Evolutionary conservation across 2,888 invertebrate genomes (phyloP), one percentile per base, ranked within the genome.

Genomic region (Cenopis cana): DNA sequence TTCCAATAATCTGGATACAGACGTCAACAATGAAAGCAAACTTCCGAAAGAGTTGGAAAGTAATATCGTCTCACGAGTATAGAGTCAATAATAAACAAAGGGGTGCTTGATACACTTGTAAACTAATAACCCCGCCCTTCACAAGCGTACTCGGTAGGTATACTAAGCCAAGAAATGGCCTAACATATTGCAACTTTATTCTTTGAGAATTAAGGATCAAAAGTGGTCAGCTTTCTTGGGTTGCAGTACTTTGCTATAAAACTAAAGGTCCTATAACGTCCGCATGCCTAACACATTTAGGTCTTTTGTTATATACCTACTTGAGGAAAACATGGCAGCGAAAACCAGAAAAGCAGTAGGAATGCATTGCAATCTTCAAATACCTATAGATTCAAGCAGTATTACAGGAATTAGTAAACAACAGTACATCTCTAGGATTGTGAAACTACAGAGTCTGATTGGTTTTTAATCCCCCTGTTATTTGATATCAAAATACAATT

Each of bases 11-110:
- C 88, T 87, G 85, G 84, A 84, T 84, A 85, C 89, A 91, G 91
- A 90, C 90, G 91, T 92, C 91, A 92, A 93, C 89, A 91, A 88
- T 85, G 89, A 86, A 86, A 82, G 89, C 85, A 91, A 92, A 93
- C 92, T 91, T 92, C 89, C 91, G 91, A 91, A 93, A 93, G 93
- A 93, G 93, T 93, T 93, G 87, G 86, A 88, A 93, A 93, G 92
- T 86, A 88, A 87, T 88, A 87, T 85, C 85, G 80, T 81, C 82
- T 83, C 79, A 76, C 79, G 82, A 82, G 81, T 79, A 78, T 83
- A 77, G 87, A 91, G 92, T 91, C 90, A 93, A 93, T 90, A 90
- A 87, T 90, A 91, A 91, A 91, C 89, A 89, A 86, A 87, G 88
- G 91, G 90, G 86, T 33, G 86, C 84, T 88, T 92, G 91, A 93